These are phyloP conservation scores for Antrozous pallidus DNA, from an alignment of 2,797 vertebrate genomes.

Conservation along the genomic window DNA sequence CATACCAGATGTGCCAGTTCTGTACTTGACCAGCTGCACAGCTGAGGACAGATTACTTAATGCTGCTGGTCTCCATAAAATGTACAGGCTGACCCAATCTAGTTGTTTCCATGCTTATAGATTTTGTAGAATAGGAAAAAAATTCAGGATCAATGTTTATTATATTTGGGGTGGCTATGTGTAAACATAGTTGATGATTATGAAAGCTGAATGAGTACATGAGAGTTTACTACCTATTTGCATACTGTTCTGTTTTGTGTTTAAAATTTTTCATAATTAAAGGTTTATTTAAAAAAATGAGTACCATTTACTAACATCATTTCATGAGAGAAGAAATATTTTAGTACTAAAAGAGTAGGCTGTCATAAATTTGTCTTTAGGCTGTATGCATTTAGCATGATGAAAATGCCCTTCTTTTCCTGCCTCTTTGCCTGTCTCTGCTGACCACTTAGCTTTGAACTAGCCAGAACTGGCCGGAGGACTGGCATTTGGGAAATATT, in stretches of 20 bases:
- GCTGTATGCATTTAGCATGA: not conserved
- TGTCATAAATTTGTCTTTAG: not conserved
- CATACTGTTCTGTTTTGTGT: not conserved
- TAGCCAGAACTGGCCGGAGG: not conserved
- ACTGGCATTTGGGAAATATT: not conserved
- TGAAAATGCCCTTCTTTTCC: not conserved
- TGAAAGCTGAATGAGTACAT: not conserved
- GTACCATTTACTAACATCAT: not conserved
- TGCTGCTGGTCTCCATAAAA: not conserved
- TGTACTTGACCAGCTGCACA: not conserved
- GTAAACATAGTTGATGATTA: not conserved
- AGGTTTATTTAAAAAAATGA: not conserved
- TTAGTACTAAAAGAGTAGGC: not conserved
- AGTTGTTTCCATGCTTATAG: not conserved
- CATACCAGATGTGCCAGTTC: accelerated
- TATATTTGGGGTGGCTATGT: not conserved
- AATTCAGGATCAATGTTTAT: not conserved
- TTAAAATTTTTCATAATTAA: not conserved
- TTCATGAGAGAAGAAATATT: not conserved
- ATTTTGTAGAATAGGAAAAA: not conserved
- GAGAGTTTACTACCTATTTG: not conserved
- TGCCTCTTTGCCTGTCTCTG: not conserved
- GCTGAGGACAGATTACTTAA: not conserved
- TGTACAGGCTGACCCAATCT: not conserved
- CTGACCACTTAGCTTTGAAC: not conserved